Conservation (phyloP, 2,113 vertebrate species). For the Ammospiza caudacuta region DNA sequence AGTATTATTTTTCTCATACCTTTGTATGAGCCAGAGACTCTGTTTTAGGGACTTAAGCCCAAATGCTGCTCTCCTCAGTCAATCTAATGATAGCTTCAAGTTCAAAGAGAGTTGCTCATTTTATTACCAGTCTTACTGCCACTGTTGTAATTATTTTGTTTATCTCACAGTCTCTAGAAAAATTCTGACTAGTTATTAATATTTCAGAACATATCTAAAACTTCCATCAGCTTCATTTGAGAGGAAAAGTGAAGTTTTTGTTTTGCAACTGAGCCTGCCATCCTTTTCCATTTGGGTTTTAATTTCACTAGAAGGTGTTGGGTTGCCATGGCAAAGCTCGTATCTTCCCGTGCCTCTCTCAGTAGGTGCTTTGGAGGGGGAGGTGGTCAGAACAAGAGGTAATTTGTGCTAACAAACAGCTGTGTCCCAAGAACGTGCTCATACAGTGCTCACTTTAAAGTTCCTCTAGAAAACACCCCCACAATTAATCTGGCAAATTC, state of each 20-base stretch:
- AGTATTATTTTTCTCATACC: neutral
- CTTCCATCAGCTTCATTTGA: neutral
- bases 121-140: neutral
- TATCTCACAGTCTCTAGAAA: neutral
- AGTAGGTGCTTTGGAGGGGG: slow-evolving; percentile 27
- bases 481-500: neutral
- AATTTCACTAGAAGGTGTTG: slow-evolving; percentile 48
- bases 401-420: slow-evolving; percentile 38
- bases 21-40: neutral
- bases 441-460: neutral
- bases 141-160: slow-evolving; percentile 18
- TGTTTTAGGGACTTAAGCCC: slow-evolving; percentile 8
- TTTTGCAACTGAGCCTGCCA: neutral
- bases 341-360: neutral
- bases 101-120: neutral
- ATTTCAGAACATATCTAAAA: slow-evolving; percentile 18
- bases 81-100: slow-evolving; percentile 23
- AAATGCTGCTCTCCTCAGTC: slow-evolving; percentile 39
- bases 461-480: neutral
- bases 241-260: neutral
- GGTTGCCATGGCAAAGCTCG: slow-evolving; percentile 58
- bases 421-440: neutral
- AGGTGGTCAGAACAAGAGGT: slow-evolving; percentile 32
- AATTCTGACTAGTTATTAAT: slow-evolving; percentile 5
- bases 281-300: slow-evolving; percentile 34